These are phyloP conservation scores for Tupaia chinensis DNA, from an alignment of 2,113 vertebrate genomes.

Conservation along the genomic window DNA sequence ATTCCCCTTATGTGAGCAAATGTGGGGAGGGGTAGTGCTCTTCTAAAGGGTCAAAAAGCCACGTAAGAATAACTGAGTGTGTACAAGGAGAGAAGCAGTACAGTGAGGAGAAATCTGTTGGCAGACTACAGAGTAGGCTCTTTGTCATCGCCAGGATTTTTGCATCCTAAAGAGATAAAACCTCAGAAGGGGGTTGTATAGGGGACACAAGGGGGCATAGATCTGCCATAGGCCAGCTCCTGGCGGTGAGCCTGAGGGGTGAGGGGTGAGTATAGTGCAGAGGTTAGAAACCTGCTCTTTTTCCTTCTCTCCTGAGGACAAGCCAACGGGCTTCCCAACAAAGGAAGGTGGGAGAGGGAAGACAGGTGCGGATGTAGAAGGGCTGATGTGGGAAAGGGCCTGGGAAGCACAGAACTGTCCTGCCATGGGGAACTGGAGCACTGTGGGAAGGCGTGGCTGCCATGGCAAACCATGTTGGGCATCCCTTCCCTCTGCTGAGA, in stretches of 20 bases:
- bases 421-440: neutral
- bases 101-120: constrained; percentile 35
- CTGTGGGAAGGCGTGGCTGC: neutral
- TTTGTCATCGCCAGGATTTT: constrained; percentile 12
- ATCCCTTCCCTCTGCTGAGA: neutral
- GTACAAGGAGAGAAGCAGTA: constrained; percentile 28
- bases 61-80: neutral
- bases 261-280: neutral
- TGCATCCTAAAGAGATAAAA: constrained; percentile 49
- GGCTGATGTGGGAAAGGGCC: neutral
- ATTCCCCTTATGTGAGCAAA: neutral
- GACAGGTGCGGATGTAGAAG: neutral
- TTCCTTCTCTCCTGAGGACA: neutral
- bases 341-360: neutral
- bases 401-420: neutral
- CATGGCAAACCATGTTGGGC: neutral
- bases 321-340: neutral
- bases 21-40: fast-evolving
- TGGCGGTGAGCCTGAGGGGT: neutral
- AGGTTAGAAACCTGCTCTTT: neutral
- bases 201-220: neutral
- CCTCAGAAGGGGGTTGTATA: neutral
- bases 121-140: neutral
- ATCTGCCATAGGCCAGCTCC: neutral
- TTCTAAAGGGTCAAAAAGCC: neutral